Evolutionary conservation across 2,113 vertebrate species (phyloP), one percentile per base, ranked within the genome.

Genomic region (Propithecus coquereli): DNA sequence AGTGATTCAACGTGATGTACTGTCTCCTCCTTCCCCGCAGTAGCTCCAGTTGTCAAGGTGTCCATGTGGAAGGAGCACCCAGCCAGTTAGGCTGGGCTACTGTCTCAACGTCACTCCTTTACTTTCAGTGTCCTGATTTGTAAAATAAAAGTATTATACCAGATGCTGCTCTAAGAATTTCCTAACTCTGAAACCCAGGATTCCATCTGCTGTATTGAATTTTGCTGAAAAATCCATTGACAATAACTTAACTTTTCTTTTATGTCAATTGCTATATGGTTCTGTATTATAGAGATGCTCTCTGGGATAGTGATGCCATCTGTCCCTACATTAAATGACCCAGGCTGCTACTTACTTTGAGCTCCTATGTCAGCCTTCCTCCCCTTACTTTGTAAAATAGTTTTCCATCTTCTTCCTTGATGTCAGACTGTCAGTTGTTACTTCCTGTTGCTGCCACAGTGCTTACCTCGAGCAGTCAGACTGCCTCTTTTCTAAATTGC

Each of bases 401-500:
- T 73, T 88, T 91, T 45, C 90, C 17, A 13, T 17, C 43, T 74
- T 27, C 59, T 47, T 71, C 43, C 43, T 87, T 87, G 71, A 52
- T 27, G 12, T 83, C 30, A 81, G 70, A 65, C 8, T 23, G 16
- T 22, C 45, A 20, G n/a, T 34, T 47, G 20, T 71, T 73, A 87
- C 47, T 82, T 84, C 57, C 74, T 34, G 22, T 25, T 52, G 76
- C 59, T 81, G 13, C n/a, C 23, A 9, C 2, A 43, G 61, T 34
- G 37, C 25, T 94, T 45, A 34, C 40, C 61, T 90, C 7, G 45
- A 86, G 40, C 0, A 37, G 13, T 40, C 80, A 32, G 71, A 52
- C 59, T 27, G 45, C 71, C 17, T 93, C 3, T 71, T 68, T 93
- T 93, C 79, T 96, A 97, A 86, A 95, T 82, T 52, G 79, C 79